Conservation (phyloP, 2,888 invertebrate genomes). For the Ochropleura leucogaster region DNA sequence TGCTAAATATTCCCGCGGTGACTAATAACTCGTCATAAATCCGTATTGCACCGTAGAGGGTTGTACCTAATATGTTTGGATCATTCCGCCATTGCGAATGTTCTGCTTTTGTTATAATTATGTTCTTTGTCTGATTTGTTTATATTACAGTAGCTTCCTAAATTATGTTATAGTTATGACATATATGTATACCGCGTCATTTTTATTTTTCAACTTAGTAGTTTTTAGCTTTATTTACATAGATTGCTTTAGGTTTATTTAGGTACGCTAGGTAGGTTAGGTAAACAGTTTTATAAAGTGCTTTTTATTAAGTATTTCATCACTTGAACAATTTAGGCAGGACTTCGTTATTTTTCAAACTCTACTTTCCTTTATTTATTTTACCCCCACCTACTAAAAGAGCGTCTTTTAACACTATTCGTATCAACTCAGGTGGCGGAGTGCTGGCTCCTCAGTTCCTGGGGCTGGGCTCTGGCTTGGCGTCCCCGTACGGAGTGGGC, state of each 20-base stretch:
- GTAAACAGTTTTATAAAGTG: too few species aligned
- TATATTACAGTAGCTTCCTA: slow-evolving; percentile 22
- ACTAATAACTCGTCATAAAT: slow-evolving; percentile 88
- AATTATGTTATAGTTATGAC: slow-evolving; percentile 3
- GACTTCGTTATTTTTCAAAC: slow-evolving; percentile 28
- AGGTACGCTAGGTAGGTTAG: background rate
- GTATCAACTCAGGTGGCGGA: slow-evolving; percentile 93
- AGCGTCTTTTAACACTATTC: slow-evolving; percentile 13
- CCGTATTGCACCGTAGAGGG: slow-evolving; percentile 86
- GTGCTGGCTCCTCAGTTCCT: slow-evolving; percentile 97
- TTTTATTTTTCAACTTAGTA: background rate
- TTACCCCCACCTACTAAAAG: background rate
- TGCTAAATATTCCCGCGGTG: slow-evolving; percentile 86
- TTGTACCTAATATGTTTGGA: slow-evolving; percentile 82
- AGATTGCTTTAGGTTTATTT: too few species aligned
- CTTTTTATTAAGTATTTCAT: background rate
- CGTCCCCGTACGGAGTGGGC: slow-evolving; percentile 90
- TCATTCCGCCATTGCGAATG: slow-evolving; percentile 81
- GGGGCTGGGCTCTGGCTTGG: slow-evolving; percentile 95
- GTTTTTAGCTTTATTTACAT: background rate
- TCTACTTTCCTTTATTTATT: slow-evolving; percentile 34
- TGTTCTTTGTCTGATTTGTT: slow-evolving; percentile 62
- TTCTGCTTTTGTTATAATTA: slow-evolving; percentile 73
- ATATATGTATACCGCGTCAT: background rate
- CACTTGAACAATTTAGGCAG: background rate